A percentile compares a stretch with the other conserved stretches of the same genome.
These are phyloP conservation scores for Cairina moschata DNA, from an alignment of 2,113 vertebrate species.

Conservation along the genomic window DNA sequence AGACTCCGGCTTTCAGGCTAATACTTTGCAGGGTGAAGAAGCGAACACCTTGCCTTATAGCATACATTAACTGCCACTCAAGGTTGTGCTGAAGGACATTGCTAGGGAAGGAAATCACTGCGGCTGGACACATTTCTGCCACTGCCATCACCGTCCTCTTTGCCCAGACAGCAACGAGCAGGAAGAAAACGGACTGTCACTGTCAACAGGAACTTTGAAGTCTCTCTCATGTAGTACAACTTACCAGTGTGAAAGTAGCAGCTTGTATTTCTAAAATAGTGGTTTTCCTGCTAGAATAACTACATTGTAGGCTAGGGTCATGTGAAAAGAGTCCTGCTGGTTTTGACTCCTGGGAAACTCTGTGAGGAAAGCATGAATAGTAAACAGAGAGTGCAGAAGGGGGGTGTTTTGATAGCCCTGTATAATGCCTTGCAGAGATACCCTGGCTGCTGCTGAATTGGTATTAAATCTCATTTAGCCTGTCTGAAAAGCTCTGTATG, in stretches of 20 bases:
- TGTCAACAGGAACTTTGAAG: neutral
- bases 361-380: neutral
- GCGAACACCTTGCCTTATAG: too few species aligned
- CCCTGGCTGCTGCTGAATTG: neutral
- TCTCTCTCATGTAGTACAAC: neutral
- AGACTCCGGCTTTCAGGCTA: neutral
- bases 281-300: conserved; percentile 17
- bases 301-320: neutral
- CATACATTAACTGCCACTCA: neutral
- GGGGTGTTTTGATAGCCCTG: neutral
- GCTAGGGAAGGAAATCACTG: neutral
- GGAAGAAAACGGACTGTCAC: neutral
- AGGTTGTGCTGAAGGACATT: neutral
- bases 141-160: neutral
- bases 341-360: conserved; percentile 3
- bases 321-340: neutral
- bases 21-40: neutral
- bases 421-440: neutral
- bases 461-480: neutral
- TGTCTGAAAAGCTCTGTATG: neutral
- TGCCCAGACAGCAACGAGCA: neutral
- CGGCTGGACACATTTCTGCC: neutral
- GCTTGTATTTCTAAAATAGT: neutral
- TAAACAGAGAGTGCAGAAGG: neutral
- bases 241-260: neutral